Base-by-base conservation (phyloP, 2,888 invertebrate species). In the Calameuta idolon region DNA sequence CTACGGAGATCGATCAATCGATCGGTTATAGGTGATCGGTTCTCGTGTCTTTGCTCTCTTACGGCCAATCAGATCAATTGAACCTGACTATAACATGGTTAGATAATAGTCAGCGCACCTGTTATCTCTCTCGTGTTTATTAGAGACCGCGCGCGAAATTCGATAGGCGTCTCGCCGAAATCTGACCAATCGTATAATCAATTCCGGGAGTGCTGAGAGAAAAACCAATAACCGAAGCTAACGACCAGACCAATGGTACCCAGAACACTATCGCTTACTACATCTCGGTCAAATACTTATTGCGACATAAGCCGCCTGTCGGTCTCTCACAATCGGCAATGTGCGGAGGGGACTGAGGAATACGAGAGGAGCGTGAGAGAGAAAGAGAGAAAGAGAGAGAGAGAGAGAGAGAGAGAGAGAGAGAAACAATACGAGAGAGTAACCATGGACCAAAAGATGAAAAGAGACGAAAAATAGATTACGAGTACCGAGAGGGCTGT, bases 281-380 rank as follows among this genome's bases (percentile, higher is more conserved):
- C 77, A 77, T 77, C 77, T 77, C 77, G 77, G 77, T 77, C 77
- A 77, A 75, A 77, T 77, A 77, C 37, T 40, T 75, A 77, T 75
- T 77, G 69, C 77, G 75, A 71, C 77, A 75, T 34, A 55, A 55
- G 55, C 55, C 55, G 55, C 23, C 55, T 55, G 55, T 55, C 55
- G 55, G 55, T 55, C 23, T 55, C 55, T 23, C 33, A 71, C 33
- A 71, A 71, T 71, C 71, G 33, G 31, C 71, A 34, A 33, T 4
- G 15, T 34, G 71, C 71, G 33, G 33, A 34, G 71, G 75, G 37
- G 75, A 68, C 35, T n/a, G 75, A 69, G 55, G 33, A 37, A 75
- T 34, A 75, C 33, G 68, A 37, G 37, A 31, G 68, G 75, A 75
- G 55, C 34, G 75, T 35, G 55, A 75, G 75, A 75, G 55, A 75